Percentiles rank a stretch among this genome's conserved stretches.
These are phyloP conservation scores for Ephialtes manifestator DNA, from an alignment of 2,888 invertebrate genomes.

Conservation along the genomic window DNA sequence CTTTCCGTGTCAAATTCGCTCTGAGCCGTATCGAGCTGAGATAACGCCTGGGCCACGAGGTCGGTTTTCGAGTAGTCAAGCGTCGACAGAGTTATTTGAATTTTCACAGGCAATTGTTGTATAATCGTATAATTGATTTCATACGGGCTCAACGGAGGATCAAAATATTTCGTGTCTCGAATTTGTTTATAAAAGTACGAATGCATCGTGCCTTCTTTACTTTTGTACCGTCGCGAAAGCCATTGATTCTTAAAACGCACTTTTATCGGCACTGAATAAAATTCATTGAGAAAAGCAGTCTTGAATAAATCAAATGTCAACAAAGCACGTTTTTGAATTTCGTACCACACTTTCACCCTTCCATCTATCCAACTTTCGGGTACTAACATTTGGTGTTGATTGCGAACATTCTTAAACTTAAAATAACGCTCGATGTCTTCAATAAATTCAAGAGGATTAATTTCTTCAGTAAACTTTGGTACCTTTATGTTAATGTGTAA, in stretches of 20 bases:
- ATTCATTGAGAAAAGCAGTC: too few species aligned
- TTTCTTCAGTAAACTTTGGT: too few species aligned
- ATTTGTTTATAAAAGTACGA: constrained; percentile 51
- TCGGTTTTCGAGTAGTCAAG: constrained; percentile 33
- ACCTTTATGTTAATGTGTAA: too few species aligned
- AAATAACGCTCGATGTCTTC: too few species aligned
- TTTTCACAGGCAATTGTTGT: constrained; percentile 35
- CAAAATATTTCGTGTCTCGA: too few species aligned
- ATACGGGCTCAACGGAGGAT: neutral
- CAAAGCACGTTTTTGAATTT: neutral
- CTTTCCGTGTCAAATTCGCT: constrained; percentile 1
- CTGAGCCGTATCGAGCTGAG: constrained; percentile 21
- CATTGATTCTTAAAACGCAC: too few species aligned
- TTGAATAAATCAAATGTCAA: constrained; percentile 5
- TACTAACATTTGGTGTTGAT: too few species aligned
- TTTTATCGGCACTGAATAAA: too few species aligned
- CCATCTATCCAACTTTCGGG: neutral
- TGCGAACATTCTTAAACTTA: too few species aligned
- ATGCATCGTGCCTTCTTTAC: constrained; percentile 14
- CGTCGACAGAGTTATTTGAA: constrained; percentile 7
- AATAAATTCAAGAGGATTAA: too few species aligned
- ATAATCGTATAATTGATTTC: constrained; percentile 44
- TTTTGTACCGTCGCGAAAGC: too few species aligned
- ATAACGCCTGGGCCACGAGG: constrained; percentile 4
- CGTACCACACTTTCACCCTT: constrained; percentile 44